These are phyloP conservation scores for Sebastes iracundus DNA, from an alignment of 2,797 vertebrate species.

Conservation along the genomic window DNA sequence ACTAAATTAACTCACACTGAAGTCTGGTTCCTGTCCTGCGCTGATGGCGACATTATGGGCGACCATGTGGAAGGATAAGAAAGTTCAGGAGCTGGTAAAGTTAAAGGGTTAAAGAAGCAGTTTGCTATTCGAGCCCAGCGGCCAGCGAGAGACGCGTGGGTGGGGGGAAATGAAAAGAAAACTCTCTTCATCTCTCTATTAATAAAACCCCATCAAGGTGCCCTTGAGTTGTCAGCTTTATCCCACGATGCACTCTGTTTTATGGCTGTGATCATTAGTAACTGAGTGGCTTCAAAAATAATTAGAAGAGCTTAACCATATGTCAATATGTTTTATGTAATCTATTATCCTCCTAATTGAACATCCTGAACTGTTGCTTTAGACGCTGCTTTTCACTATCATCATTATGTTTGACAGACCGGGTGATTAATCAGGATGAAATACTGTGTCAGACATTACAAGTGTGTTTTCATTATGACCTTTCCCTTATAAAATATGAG, in stretches of 20 bases:
- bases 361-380: background rate
- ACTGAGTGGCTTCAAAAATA: slow-evolving; percentile 2
- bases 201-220: slow-evolving; percentile 4
- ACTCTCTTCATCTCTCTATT: background rate
- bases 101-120: background rate
- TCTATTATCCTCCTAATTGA: background rate
- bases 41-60: background rate
- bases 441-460: background rate
- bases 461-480: slow-evolving; percentile 1
- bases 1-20: background rate
- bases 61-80: background rate
- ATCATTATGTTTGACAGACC: background rate
- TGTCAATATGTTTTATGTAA: slow-evolving; percentile 4
- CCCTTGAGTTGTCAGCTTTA: slow-evolving; percentile 10
- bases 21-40: background rate
- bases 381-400: background rate
- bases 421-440: slow-evolving; percentile 35
- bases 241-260: background rate
- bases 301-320: background rate
- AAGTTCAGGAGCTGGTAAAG: background rate
- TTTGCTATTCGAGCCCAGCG: background rate
- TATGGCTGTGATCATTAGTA: background rate
- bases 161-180: background rate
- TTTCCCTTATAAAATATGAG: background rate
- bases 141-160: background rate